Evolutionary conservation across 2,888 invertebrate genomes (phyloP).

Genomic region (Tridacna crocea): DNA sequence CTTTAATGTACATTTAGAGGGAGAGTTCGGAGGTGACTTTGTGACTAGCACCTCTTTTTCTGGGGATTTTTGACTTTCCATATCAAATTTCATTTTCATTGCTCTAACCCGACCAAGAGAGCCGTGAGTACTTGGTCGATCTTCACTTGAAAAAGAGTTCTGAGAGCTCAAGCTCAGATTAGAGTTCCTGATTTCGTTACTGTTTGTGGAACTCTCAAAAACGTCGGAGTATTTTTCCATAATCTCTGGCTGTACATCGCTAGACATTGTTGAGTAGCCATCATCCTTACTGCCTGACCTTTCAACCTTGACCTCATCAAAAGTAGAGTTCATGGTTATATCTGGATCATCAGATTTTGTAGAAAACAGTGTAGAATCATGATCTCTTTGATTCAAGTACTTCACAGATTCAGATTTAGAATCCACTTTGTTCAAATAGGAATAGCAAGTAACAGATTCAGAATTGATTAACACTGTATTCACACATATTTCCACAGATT

Average conservation of each 20-base stretch:
- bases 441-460: constrained; percentile 30
- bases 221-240: constrained; percentile 75
- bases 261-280: constrained; percentile 81
- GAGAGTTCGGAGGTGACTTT: constrained; percentile 44
- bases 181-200: constrained; percentile 67
- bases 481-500: constrained; percentile 60
- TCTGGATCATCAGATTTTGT: constrained; percentile 41
- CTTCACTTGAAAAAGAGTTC: constrained; percentile 66
- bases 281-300: constrained; percentile 80
- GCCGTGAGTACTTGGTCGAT: constrained; percentile 63
- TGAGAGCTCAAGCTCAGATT: constrained; percentile 70
- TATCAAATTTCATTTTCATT: constrained; percentile 73
- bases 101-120: constrained; percentile 70
- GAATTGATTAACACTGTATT: constrained; percentile 45
- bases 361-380: constrained; percentile 25
- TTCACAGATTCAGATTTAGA: constrained; percentile 41
- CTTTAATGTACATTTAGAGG: constrained; percentile 38
- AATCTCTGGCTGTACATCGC: constrained; percentile 78
- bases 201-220: constrained; percentile 68
- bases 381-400: constrained; percentile 23
- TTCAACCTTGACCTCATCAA: constrained; percentile 70
- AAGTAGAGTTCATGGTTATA: constrained; percentile 41
- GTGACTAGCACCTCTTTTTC: constrained; percentile 40
- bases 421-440: constrained; percentile 29
- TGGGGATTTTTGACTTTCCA: constrained; percentile 64